Conservation (phyloP, 1,140 invertebrate species). For the Magallana gigas region DNA sequence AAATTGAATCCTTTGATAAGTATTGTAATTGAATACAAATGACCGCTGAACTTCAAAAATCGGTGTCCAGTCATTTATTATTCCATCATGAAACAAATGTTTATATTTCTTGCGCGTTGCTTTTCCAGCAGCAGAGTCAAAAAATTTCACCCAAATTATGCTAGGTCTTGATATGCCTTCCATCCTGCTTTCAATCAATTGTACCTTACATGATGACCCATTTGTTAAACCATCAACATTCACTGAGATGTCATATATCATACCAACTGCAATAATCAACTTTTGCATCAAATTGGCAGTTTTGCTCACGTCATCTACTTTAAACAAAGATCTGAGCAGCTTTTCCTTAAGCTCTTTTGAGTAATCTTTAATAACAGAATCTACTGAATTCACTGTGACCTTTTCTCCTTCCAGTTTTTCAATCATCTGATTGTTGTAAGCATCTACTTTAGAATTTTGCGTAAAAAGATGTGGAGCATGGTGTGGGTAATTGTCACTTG, state of each 20-base stretch:
- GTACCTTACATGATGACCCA: constrained; percentile 36
- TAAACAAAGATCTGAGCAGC: background rate
- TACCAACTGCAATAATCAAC: constrained; percentile 18
- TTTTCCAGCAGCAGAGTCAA: background rate
- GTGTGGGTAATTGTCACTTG: background rate
- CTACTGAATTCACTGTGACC: background rate
- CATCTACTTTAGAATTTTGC: constrained; percentile 21
- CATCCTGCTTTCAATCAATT: background rate
- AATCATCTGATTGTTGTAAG: background rate
- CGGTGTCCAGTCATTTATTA: constrained; percentile 32
- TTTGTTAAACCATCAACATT: constrained; percentile 48
- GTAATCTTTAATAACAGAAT: background rate
- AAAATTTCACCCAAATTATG: constrained; percentile 34
- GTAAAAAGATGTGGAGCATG: constrained; percentile 1
- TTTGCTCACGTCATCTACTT: constrained; percentile 4
- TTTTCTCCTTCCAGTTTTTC: background rate
- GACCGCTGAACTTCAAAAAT: constrained; percentile 29
- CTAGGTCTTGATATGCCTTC: constrained; percentile 29
- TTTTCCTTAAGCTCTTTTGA: background rate
- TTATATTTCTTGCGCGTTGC: constrained; percentile 19
- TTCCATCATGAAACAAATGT: constrained; percentile 21
- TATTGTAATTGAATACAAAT: constrained; percentile 30
- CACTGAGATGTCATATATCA: constrained; percentile 40
- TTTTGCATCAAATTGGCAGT: background rate
- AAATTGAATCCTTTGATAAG: constrained; percentile 43